Base-by-base conservation (phyloP, 2,888 invertebrate genomes). In the Cephonodes hylas region DNA sequence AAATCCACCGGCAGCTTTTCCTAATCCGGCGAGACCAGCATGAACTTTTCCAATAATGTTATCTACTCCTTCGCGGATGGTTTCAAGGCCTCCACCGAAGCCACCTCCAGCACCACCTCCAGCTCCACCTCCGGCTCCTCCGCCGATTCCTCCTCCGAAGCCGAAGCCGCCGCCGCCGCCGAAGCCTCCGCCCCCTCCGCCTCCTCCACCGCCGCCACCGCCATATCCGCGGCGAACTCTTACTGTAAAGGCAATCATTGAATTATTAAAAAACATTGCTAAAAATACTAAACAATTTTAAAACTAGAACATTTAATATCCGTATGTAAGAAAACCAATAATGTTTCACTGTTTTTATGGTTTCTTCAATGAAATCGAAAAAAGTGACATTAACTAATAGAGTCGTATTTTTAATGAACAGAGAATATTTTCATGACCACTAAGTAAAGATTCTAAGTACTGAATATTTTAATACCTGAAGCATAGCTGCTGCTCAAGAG, bases 161-260 rank as follows among this genome's bases (percentile, higher is more conserved):
- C 82, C 78, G 1, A 68, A 68, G 0, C 76, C 79, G 0, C 70
- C 74, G 0, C 79, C 81, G 5, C 77, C 79, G 0, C 75, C 78
- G 0, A 76, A 76, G 0, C 74, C 74, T 27, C 72, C 72, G n/a
- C 72, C 72, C 0, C 76, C 76, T 3, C 73, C 77, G 3, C 78
- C 79, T 1, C 76, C 80, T 0, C 76, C 77, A 3, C 76, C 75
- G 0, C 74, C 74, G 10, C 75, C 73, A 48, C 75, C 71, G 8
- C 80, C 79, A 63, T 84, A 83, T 53, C 88, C 83, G 42, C 89
- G 83, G 10, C 84, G 81, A 13, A 84, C 66, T 74, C 88, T 79
- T 62, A 80, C 90, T 90, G 84, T 46, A 77, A 86, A 62, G 66
- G 67, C 61, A 71, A 53, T 65, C 63, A 58, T 42, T 56, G 56